phyloP scores from a whole-genome alignment of 53 echinoderm and acorn worm genomes.

The Echinarachnius parma region DNA sequence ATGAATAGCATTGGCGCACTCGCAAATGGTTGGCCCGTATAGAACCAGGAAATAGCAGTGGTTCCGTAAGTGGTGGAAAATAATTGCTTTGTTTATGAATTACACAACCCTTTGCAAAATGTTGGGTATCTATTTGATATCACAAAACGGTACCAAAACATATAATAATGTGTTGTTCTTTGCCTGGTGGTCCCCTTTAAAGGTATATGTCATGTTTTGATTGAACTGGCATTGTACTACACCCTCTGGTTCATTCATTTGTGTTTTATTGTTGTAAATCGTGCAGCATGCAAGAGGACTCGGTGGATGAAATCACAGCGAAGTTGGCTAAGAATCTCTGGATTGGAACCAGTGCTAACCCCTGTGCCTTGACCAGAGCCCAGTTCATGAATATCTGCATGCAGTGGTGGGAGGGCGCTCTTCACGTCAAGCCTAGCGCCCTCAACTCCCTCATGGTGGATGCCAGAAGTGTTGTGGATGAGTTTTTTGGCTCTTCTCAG shows the following conservation, averaged over 20 bases:
- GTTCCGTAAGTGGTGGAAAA: no score
- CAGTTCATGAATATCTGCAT: constrained; percentile 54
- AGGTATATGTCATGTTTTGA: no score
- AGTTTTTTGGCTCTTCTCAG: constrained; percentile 35
- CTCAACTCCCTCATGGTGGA: neutral
- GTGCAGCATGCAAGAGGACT: constrained; percentile 44
- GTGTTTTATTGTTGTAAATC: constrained; percentile 3
- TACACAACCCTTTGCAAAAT: no score
- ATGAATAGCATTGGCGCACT: no score
- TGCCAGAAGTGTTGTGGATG: constrained; percentile 19
- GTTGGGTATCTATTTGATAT: no score
- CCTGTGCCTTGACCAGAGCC: constrained; percentile 67
- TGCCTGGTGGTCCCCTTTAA: no score
- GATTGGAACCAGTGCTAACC: constrained; percentile 65
- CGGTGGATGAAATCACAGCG: constrained; percentile 25
- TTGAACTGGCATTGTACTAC: neutral
- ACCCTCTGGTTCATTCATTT: neutral
- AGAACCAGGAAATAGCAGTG: no score
- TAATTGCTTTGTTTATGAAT: no score
- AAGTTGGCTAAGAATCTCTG: constrained; percentile 42
- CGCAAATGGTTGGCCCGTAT: no score
- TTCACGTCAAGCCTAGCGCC: neutral
- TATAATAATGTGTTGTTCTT: no score
- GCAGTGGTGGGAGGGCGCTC: constrained; percentile 34
- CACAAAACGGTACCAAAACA: no score